Evolutionary conservation across 2,888 invertebrate species (phyloP).

Genomic region (Cyrtodaria siliqua): DNA sequence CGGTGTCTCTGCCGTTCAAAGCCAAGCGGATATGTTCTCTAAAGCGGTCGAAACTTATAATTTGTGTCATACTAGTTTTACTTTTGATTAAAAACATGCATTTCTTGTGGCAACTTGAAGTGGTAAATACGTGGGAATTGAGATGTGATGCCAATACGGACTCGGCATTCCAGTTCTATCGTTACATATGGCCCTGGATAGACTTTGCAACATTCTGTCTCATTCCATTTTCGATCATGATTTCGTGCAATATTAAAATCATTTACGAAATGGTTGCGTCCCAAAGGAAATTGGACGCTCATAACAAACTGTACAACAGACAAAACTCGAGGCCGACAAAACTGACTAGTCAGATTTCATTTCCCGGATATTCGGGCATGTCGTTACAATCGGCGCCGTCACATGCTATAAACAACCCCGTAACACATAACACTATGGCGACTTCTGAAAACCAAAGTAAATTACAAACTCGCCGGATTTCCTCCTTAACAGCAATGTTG

Average conservation of each 20-base stretch:
- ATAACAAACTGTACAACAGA: not conserved
- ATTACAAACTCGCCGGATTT: slow-evolving; percentile 18
- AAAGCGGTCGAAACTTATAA: slow-evolving; percentile 65
- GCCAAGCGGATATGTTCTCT: slow-evolving; percentile 74
- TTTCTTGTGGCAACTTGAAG: slow-evolving; percentile 78
- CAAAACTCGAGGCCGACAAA: not conserved
- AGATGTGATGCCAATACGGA: slow-evolving; percentile 41
- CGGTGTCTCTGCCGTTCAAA: slow-evolving; percentile 78
- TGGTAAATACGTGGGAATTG: slow-evolving; percentile 50
- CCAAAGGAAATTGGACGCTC: slow-evolving; percentile 49
- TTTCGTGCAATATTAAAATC: slow-evolving; percentile 72
- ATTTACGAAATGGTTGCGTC: slow-evolving; percentile 67
- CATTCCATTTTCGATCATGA: slow-evolving; percentile 75
- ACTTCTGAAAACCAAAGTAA: not conserved
- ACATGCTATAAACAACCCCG: too few relatives aligned
- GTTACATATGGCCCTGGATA: slow-evolving; percentile 76
- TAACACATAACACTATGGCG: not conserved
- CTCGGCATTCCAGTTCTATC: slow-evolving; percentile 31
- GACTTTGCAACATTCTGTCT: slow-evolving; percentile 75
- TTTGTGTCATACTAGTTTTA: slow-evolving; percentile 53
- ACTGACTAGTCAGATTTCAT: not conserved
- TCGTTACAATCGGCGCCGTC: not conserved
- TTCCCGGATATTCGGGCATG: not conserved
- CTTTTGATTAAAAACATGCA: slow-evolving; percentile 76
- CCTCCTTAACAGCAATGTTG: slow-evolving; percentile 72